Base-by-base conservation (phyloP, 2,888 invertebrate species). In the Agriopis marginaria region DNA sequence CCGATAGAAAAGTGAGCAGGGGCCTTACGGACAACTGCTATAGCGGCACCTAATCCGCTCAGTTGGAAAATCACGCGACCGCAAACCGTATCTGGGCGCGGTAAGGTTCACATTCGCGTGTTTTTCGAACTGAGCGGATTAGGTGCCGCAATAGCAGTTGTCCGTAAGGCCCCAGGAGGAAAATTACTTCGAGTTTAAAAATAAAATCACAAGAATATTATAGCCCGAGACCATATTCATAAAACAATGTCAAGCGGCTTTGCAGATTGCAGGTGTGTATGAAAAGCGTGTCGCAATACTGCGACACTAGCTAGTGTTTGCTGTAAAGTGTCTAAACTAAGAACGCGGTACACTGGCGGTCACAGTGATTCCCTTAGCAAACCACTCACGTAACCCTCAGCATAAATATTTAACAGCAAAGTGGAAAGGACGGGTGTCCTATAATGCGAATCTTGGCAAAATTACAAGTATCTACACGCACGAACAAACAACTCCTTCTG, bases 181-280 rank as follows among this genome's bases (percentile, higher is more conserved):
- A n/a, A n/a, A n/a, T n/a, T n/a, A 23, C 17, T 23, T 23, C 2
- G 17, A 23, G 1, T 23, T 23, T 23, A 23, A 23, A 23, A 23
- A 23, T 23, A 23, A 32, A 32, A 3, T 3, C 32, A 32, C 32
- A 32, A 32, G 32, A 32, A 5, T 32, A n/a, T 32, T 32, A 32
- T 5, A 32, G 32, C 32, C 32, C 32, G 32, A 32, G 32, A 3
- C 32, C 32, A 47, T 60, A 47, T 60, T 54, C 17, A 42, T 54
- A 32, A 39, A 54, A 8, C 17, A 53, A 3, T 47, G 12, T 45
- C 40, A 7, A 75, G 74, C 62, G 74, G 72, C 71, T 73, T 60
- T 63, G 55, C 56, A 64, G 67, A 78, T 75, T 78, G 79, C 71
- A 77, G 78, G 78, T 79, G 76, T 76, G 71, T 74, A 54, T 66